Conservation (phyloP, 1,140 invertebrate species). For the Triops cancriformis region DNA sequence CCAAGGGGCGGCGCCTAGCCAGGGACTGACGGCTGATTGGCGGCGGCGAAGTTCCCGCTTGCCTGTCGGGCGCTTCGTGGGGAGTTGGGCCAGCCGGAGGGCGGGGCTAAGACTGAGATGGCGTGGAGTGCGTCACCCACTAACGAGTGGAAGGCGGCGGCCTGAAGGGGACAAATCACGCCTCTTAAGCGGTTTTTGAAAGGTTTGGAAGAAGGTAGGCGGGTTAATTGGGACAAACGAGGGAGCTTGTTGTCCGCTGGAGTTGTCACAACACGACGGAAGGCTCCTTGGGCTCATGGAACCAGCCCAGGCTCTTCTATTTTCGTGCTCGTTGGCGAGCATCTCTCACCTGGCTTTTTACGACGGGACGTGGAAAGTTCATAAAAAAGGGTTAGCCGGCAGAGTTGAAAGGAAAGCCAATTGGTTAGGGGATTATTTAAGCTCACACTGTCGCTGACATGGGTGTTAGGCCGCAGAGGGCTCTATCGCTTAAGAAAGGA, state of each 20-base stretch:
- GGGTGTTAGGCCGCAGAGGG: neutral
- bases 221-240: conserved; percentile 9
- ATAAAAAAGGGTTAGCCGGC: neutral
- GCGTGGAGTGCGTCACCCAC: too few relatives aligned
- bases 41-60: too few relatives aligned
- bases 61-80: too few relatives aligned
- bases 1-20: too few relatives aligned
- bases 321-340: neutral
- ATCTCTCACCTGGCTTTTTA: neutral
- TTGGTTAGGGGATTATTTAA: neutral
- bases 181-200: neutral
- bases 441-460: neutral
- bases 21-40: too few relatives aligned
- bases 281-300: neutral
- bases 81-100: too few relatives aligned
- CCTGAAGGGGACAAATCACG: neutral
- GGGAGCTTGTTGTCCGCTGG: neutral
- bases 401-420: neutral
- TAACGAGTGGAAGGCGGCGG: neutral
- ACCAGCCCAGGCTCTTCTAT: too few relatives aligned
- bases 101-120: too few relatives aligned
- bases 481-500: too few relatives aligned
- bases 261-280: neutral
- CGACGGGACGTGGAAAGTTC: neutral
- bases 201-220: neutral